Evolutionary conservation across 2,888 invertebrate genomes (phyloP).

Genomic region (Xanthia togata): DNA sequence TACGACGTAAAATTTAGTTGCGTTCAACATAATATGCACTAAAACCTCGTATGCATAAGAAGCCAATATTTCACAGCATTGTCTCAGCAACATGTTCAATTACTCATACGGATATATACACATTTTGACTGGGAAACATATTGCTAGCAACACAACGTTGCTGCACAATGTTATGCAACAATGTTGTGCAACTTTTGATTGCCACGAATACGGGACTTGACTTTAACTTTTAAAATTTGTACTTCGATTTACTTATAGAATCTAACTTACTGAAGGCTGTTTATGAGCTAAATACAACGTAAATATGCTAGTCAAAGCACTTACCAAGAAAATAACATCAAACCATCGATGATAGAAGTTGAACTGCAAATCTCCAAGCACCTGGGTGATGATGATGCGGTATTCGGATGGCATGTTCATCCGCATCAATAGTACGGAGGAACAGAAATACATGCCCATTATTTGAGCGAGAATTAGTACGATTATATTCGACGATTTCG

Average conservation of each 20-base stretch:
- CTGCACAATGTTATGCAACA: not conserved
- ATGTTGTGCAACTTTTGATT: not conserved
- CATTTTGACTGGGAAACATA: not conserved
- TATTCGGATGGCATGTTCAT: slow-evolving; percentile 99
- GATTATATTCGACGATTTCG: slow-evolving; percentile 99
- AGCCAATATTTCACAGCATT: not conserved
- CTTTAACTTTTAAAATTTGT: not conserved
- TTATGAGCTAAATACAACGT: slow-evolving; percentile 99
- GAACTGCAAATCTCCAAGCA: slow-evolving; percentile 98
- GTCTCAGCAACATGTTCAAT: not conserved
- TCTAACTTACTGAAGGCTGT: slow-evolving; percentile 91
- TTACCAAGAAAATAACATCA: slow-evolving; percentile 99
- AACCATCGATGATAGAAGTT: slow-evolving; percentile 99
- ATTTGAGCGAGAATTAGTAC: slow-evolving; percentile 99
- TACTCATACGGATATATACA: not conserved
- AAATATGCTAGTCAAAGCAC: slow-evolving; percentile 98
- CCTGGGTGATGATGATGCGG: slow-evolving; percentile 95
- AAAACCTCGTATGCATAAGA: not conserved
- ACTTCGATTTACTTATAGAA: not conserved
- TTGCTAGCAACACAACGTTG: not conserved
- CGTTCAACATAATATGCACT: slow-evolving; percentile 3
- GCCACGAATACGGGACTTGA: not conserved
- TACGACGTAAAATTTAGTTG: not conserved
- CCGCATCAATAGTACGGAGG: slow-evolving; percentile 98
- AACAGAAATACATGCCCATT: slow-evolving; percentile 99